Conservation (phyloP, 2,113 vertebrate species). For the Eublepharis macularius region DNA sequence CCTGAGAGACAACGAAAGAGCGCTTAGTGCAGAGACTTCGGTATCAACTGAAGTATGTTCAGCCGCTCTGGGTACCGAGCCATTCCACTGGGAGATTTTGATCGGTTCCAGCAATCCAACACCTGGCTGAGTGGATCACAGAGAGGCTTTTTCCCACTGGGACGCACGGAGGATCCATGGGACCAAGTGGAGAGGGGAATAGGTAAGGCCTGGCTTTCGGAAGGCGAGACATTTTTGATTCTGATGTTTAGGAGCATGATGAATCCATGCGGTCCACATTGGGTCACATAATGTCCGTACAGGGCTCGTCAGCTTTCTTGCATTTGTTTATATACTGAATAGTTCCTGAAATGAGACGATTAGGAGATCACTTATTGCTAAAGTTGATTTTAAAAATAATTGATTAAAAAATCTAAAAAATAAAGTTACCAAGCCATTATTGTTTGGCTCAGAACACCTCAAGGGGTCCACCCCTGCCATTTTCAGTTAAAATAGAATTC, state of each 20-base stretch:
- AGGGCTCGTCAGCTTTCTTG: not conserved
- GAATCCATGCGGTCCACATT: too few species aligned
- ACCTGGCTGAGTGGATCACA: constrained; percentile 74
- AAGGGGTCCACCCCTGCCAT: too few species aligned
- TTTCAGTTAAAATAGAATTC: too few species aligned
- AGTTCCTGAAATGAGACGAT: not conserved
- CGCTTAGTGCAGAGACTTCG: not conserved
- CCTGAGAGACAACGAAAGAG: not conserved
- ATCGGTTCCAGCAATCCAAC: constrained; percentile 61
- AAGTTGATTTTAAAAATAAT: not conserved
- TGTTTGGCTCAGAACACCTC: too few species aligned
- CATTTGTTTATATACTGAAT: not conserved
- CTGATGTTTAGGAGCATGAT: not conserved
- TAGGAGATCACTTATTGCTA: not conserved
- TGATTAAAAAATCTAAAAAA: too few species aligned
- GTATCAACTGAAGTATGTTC: constrained; percentile 69
- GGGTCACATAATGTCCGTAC: not conserved
- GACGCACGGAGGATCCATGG: constrained; percentile 49
- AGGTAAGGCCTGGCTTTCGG: constrained; percentile 51
- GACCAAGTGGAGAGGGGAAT: constrained; percentile 5
- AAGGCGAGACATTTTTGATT: not conserved
- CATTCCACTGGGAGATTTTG: constrained; percentile 78
- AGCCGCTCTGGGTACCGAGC: constrained; percentile 70
- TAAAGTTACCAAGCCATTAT: too few species aligned
- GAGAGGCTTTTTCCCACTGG: constrained; percentile 53